phyloP scores from a whole-genome alignment of 2,113 vertebrate species.

The Motacilla tschutschensis region DNA sequence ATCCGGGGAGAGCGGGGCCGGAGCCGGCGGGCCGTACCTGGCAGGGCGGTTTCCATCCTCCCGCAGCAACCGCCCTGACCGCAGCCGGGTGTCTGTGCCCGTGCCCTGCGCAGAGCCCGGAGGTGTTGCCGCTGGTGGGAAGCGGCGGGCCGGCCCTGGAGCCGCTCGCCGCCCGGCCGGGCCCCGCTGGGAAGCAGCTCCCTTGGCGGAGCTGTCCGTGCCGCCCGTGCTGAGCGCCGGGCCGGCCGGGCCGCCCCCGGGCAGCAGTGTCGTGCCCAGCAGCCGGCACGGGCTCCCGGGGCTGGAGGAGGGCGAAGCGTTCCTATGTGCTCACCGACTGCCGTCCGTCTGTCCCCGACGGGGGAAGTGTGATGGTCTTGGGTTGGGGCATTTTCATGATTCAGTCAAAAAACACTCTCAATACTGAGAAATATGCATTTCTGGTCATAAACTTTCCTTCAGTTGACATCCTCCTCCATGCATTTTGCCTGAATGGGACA shows the following conservation, averaged over 20 bases:
- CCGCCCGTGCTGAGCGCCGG: constrained; percentile 45
- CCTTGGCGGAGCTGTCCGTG: constrained; percentile 55
- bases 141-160: not conserved
- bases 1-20: not conserved
- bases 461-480: not conserved
- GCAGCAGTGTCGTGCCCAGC: not conserved
- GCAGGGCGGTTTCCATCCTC: not conserved
- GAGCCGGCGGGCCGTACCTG: not conserved
- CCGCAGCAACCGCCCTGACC: not conserved
- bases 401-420: not conserved
- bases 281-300: not conserved
- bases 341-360: not conserved
- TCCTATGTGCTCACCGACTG: not conserved
- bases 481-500: not conserved
- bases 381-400: not conserved
- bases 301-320: not conserved
- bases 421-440: not conserved
- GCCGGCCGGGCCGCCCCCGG: not conserved
- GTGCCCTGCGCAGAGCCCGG: not conserved
- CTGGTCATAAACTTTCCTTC: not conserved
- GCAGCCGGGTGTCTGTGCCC: not conserved
- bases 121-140: not conserved
- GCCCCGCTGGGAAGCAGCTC: not conserved
- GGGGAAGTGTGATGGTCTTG: not conserved
- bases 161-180: too few species aligned